These are phyloP conservation scores for Leptopilina clavipes DNA, from an alignment of 1,140 invertebrate species.

Conservation along the genomic window DNA sequence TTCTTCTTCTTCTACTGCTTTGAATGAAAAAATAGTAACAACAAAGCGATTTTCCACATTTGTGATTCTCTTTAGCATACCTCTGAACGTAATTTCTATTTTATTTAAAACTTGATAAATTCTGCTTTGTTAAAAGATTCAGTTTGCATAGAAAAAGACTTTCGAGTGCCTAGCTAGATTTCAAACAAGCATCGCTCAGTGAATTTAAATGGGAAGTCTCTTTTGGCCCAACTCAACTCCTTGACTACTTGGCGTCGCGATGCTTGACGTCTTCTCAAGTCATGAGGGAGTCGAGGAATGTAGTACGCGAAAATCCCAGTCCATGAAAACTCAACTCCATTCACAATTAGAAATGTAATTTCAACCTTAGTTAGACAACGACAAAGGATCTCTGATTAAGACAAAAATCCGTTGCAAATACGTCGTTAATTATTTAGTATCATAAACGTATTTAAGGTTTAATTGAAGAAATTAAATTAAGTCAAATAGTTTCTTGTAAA, in stretches of 20 bases:
- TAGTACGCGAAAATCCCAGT: neutral
- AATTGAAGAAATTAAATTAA: too few species aligned
- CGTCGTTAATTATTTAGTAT: too few species aligned
- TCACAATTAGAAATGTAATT: conserved; percentile 19
- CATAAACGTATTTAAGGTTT: too few species aligned
- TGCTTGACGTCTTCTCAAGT: conserved; percentile 17
- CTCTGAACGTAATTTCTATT: conserved; percentile 16
- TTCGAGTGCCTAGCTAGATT: conserved; percentile 18
- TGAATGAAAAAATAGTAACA: neutral
- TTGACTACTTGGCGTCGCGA: conserved; percentile 24
- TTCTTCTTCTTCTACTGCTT: neutral
- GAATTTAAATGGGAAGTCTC: conserved; percentile 22
- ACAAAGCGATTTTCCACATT: conserved; percentile 24
- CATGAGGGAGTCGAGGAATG: neutral
- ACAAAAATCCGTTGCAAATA: neutral
- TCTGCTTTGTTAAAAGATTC: conserved; percentile 28
- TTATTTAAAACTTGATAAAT: conserved; percentile 25
- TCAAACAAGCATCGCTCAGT: conserved; percentile 14
- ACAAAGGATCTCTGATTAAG: conserved; percentile 23
- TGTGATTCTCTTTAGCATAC: neutral
- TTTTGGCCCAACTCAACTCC: conserved; percentile 15
- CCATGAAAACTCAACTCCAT: neutral
- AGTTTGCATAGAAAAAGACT: conserved; percentile 21
- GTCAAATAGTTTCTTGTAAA: too few species aligned
- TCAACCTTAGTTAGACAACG: neutral